These are phyloP conservation scores for Conopomorpha cramerella DNA, from an alignment of 1,140 invertebrate species.

Conservation along the genomic window DNA sequence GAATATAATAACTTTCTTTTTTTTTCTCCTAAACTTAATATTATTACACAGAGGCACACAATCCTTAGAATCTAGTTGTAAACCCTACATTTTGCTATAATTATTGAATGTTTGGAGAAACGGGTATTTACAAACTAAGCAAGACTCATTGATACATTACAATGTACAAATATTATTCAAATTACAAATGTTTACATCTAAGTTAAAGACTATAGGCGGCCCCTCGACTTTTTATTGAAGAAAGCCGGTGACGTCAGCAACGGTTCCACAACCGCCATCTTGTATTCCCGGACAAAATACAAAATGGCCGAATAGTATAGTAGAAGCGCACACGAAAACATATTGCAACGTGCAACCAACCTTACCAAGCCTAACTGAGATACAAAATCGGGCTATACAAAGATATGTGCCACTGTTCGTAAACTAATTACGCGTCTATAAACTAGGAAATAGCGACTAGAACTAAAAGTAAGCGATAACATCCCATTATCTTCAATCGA, in stretches of 20 bases:
- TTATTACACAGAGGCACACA: conserved; percentile 54
- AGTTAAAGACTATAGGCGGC: conserved; percentile 49
- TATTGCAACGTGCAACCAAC: neutral
- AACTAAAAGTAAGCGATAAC: too few species aligned
- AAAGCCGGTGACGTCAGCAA: conserved; percentile 30
- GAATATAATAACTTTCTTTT: conserved; percentile 12
- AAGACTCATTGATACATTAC: neutral
- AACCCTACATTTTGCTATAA: neutral
- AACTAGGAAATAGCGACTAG: too few species aligned
- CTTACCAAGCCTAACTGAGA: neutral
- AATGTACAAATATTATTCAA: neutral
- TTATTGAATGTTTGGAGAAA: neutral
- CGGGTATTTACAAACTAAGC: neutral
- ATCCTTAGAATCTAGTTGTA: conserved; percentile 23
- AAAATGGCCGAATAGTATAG: neutral
- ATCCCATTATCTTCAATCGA: too few species aligned
- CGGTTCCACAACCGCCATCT: conserved; percentile 13
- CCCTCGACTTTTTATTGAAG: conserved; percentile 34
- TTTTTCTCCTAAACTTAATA: conserved; percentile 17
- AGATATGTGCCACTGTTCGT: neutral
- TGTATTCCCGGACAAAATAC: too few species aligned
- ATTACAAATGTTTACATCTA: conserved; percentile 11
- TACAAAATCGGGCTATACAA: neutral
- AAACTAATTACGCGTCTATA: too few species aligned
- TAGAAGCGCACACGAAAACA: neutral